Evolutionary conservation across 2,888 invertebrate genomes (phyloP), one percentile per base, ranked within the genome.

Genomic region (Eilema depressum): DNA sequence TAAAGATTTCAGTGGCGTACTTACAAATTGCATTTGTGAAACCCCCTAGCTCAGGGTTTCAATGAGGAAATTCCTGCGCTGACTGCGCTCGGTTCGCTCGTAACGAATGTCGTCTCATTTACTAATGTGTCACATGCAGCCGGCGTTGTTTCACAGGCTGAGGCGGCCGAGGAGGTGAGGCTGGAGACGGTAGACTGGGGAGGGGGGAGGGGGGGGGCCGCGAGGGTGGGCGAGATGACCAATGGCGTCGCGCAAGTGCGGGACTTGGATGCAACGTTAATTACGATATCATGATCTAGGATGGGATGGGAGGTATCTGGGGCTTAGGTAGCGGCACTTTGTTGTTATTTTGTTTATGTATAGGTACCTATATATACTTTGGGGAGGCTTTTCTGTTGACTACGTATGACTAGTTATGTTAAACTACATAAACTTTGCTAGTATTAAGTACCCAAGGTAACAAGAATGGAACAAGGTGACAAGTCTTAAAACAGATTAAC

Each of bases 111-210:
- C 88, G 92, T 92, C 95, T 95, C 95, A 95, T 95, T 94, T 95
- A 95, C 95, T 95, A 95, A 95, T 95, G 95, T 95, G 95, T 95
- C 95, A 95, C 94, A 95, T 92, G 93, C 95, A 95, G 92, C 91
- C 95, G 93, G 92, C 89, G 94, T 93, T 94, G 94, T 94, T 95
- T 93, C 93, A 89, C 88, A 84, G 85, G 85, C 83, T 76, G 77
- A 64, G 76, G 77, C 76, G 82, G 81, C 75, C 75, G 75, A 75
- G 79, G 82, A 81, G 81, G 82, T 80, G 78, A 80, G 80, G 73
- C 71, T 28, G 69, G 60, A 73, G 62, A 60, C 68, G 68, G 63
- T 69, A 73, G 75, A 76, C 70, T 72, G 70, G 75, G 77, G 75
- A 80, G 72, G 78, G 74, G 65, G 68, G 66, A 61, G 69, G 70